Evolutionary conservation across 2,113 vertebrate species (phyloP).

Genomic region (Verasper variegatus): DNA sequence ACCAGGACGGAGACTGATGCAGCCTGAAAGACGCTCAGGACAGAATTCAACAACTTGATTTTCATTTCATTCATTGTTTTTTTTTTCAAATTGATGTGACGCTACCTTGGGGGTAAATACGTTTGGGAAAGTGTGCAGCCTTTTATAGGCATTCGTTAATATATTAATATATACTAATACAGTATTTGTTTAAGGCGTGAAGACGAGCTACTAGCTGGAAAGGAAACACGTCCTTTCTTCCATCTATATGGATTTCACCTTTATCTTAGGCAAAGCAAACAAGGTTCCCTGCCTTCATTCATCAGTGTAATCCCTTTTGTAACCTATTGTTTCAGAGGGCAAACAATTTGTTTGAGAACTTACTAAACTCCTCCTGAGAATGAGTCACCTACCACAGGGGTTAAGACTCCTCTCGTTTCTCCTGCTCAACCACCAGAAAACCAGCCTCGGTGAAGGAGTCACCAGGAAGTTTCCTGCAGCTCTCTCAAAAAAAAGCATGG

Average conservation of each 20-base stretch:
- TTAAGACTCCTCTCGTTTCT: slow-evolving; percentile 13
- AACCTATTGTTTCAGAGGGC: slow-evolving; percentile 28
- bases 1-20: no score
- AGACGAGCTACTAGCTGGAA: background rate
- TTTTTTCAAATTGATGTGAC: no score
- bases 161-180: no score
- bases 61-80: no score
- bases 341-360: slow-evolving; percentile 26
- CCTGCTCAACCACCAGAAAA: background rate
- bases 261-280: slow-evolving; percentile 27
- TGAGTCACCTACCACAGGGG: background rate
- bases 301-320: slow-evolving; percentile 4
- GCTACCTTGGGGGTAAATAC: no score
- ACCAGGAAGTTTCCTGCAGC: no score
- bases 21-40: no score
- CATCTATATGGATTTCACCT: slow-evolving; percentile 20
- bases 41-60: no score
- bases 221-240: background rate
- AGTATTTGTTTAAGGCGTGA: no score
- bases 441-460: background rate
- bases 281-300: slow-evolving; percentile 26
- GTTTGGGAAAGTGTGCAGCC: no score
- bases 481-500: no score
- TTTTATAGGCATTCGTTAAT: no score
- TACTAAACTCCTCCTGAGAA: slow-evolving; percentile 18